These are phyloP conservation scores for Pterocles burchelli DNA, from an alignment of 2,113 vertebrate genomes.

Conservation along the genomic window DNA sequence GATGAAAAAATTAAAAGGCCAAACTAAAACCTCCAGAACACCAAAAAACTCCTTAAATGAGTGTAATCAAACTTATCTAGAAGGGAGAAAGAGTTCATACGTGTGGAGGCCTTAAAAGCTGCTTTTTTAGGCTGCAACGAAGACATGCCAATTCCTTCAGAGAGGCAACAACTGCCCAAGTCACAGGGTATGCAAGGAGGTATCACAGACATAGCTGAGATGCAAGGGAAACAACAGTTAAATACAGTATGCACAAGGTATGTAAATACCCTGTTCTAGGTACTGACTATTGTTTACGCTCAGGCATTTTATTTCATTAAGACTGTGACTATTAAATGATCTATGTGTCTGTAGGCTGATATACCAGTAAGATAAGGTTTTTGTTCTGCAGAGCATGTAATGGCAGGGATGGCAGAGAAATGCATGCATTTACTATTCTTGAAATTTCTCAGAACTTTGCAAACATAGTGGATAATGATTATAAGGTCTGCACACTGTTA, in stretches of 20 bases:
- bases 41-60: not conserved
- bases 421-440: not conserved
- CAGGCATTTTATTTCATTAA: not conserved
- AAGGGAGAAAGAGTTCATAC: not conserved
- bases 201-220: not conserved
- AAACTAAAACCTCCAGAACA: not conserved
- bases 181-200: accelerated
- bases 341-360: not conserved
- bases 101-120: not conserved
- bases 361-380: not conserved
- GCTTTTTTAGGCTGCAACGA: not conserved
- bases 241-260: not conserved
- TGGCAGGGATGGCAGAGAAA: not conserved
- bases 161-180: not conserved
- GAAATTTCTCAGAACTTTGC: not conserved
- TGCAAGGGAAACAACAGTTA: not conserved
- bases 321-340: not conserved
- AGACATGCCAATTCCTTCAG: not conserved
- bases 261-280: not conserved
- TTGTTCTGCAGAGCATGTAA: not conserved
- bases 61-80: not conserved
- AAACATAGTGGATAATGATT: not conserved
- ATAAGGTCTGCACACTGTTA: not conserved
- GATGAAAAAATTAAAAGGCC: not conserved
- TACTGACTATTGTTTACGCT: not conserved